A percentile compares a stretch with the other conserved stretches of the same genome.
Evolutionary conservation across 2,888 invertebrate species (phyloP).

Genomic region (Kuschelorhynchus macadamiae): DNA sequence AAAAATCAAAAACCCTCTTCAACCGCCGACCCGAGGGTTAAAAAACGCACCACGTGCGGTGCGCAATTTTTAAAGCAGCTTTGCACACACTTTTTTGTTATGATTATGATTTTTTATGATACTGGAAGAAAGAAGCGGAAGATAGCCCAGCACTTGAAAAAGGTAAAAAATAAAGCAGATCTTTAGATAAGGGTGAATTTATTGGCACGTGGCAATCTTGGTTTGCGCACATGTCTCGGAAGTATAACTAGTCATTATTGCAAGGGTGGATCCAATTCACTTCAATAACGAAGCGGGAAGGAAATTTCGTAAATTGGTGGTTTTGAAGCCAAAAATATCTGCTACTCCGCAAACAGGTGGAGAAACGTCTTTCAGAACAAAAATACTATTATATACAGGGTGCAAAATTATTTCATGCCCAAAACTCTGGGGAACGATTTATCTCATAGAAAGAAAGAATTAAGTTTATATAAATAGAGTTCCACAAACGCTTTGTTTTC

Average conservation of each 20-base stretch:
- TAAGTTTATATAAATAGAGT: too few species aligned
- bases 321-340: constrained; percentile 39
- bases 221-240: constrained; percentile 39
- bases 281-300: constrained; percentile 46
- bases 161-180: constrained; percentile 38
- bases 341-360: constrained; percentile 31
- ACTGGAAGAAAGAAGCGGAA: constrained; percentile 30
- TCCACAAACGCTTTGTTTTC: too few species aligned
- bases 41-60: constrained; percentile 45
- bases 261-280: constrained; percentile 42
- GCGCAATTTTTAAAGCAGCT: constrained; percentile 42
- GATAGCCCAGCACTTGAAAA: constrained; percentile 27
- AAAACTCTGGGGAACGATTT: too few species aligned
- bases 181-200: constrained; percentile 19
- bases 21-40: constrained; percentile 22
- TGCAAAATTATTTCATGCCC: too few species aligned
- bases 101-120: constrained; percentile 40
- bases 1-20: constrained; percentile 47
- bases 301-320: constrained; percentile 30
- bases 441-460: too few species aligned
- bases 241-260: constrained; percentile 28
- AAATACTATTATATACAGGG: too few species aligned
- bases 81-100: constrained; percentile 39
- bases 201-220: constrained; percentile 47
- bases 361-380: neutral